Evolutionary conservation across 2,797 vertebrate species (phyloP).

Genomic region (Darevskia mixta): DNA sequence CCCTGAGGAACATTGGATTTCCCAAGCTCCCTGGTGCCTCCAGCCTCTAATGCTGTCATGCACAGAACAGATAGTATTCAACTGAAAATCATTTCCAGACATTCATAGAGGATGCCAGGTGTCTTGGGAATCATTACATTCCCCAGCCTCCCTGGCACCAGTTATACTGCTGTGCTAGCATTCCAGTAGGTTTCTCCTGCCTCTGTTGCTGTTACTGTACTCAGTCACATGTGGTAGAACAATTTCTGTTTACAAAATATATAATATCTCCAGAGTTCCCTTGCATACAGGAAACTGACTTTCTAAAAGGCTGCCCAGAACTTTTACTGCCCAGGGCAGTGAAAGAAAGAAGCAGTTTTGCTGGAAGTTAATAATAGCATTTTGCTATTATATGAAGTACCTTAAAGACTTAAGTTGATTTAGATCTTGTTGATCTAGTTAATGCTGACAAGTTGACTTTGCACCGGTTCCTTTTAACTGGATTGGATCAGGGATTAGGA

Average conservation of each 20-base stretch:
- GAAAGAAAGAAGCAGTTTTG: neutral
- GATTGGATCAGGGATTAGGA: constrained; percentile 8
- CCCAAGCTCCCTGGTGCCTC: neutral
- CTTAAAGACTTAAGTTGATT: neutral
- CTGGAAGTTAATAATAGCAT: neutral
- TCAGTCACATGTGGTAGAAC: neutral
- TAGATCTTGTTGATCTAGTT: neutral
- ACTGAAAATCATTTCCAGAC: too few relatives aligned
- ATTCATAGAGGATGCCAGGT: neutral
- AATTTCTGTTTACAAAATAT: neutral
- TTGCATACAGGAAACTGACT: neutral
- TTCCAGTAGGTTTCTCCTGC: too few relatives aligned
- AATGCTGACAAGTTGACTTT: neutral
- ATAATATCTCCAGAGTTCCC: neutral
- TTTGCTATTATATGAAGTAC: neutral
- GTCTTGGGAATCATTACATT: neutral
- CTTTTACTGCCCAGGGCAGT: neutral
- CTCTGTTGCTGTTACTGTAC: neutral
- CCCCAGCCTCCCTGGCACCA: neutral
- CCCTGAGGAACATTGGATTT: neutral
- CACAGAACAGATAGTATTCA: too few relatives aligned
- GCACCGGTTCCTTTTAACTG: neutral
- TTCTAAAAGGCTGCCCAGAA: neutral
- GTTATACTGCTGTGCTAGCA: neutral
- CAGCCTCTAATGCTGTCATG: neutral